Conservation (phyloP, 2,113 vertebrate genomes). For the Pampusana beccarii region DNA sequence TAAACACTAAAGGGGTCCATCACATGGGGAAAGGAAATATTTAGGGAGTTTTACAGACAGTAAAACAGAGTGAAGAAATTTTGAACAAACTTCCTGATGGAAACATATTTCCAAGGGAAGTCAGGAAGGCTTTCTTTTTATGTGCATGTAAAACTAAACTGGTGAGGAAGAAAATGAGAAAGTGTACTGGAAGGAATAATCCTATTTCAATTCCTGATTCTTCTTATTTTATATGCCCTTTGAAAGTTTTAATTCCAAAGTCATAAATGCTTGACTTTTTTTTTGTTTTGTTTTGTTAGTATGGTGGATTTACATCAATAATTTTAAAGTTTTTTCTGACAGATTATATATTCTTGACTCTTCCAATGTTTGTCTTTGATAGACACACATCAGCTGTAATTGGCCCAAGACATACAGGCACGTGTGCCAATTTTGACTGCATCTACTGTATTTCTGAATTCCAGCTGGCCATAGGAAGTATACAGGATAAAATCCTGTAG, state of each 20-base stretch:
- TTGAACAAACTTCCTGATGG: neutral
- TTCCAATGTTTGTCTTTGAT: neutral
- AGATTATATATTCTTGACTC: neutral
- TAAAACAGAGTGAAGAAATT: neutral
- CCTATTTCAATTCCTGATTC: neutral
- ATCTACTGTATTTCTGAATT: neutral
- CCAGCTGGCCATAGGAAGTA: neutral
- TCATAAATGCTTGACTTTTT: neutral
- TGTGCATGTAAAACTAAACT: neutral
- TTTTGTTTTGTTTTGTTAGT: neutral
- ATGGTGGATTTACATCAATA: neutral
- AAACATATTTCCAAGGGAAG: neutral
- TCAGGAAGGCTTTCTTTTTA: neutral
- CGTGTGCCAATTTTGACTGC: rapidly evolving
- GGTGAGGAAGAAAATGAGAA: neutral
- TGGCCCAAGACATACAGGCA: neutral
- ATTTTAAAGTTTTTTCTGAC: neutral
- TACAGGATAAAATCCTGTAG: neutral
- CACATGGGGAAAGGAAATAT: neutral
- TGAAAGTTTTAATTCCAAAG: neutral
- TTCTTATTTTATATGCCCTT: neutral
- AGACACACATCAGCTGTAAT: neutral
- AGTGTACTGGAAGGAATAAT: neutral
- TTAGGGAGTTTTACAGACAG: neutral
- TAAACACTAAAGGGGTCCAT: neutral